Conservation (phyloP, 1,140 invertebrate species). For the Drosophila pseudoananassae region DNA sequence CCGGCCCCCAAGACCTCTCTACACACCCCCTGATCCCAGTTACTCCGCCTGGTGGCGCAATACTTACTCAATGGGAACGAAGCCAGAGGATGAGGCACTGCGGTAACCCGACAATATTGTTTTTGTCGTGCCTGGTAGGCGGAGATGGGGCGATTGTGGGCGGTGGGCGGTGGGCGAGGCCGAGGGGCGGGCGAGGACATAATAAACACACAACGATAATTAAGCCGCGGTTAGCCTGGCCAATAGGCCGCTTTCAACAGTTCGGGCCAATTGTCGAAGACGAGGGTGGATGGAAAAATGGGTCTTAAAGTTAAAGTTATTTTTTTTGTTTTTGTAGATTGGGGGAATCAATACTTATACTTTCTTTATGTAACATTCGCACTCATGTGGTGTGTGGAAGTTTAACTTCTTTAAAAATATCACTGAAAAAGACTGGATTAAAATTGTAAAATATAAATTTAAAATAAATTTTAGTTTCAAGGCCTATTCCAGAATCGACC, state of each 20-base stretch:
- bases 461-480: no score
- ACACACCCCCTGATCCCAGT: background rate
- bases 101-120: slow-evolving; percentile 34
- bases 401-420: background rate
- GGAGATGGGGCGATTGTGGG: slow-evolving; percentile 11
- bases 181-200: slow-evolving; percentile 32
- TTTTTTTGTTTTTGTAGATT: background rate
- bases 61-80: slow-evolving; percentile 38
- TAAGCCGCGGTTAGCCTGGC: slow-evolving; percentile 32
- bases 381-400: no score
- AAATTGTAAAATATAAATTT: no score
- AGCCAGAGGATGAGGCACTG: slow-evolving; percentile 17
- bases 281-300: slow-evolving; percentile 6
- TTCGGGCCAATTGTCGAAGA: slow-evolving; percentile 13
- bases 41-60: slow-evolving; percentile 31
- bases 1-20: background rate
- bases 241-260: slow-evolving; percentile 36
- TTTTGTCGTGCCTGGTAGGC: slow-evolving; percentile 25
- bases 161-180: slow-evolving; percentile 15
- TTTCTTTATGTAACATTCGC: no score
- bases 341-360: no score
- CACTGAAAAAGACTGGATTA: background rate
- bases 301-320: background rate
- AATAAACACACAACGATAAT: slow-evolving; percentile 56
- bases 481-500: background rate